Base-by-base conservation (phyloP, 37 sponge, comb jelly and placozoan species). In the Ianthella basta region DNA sequence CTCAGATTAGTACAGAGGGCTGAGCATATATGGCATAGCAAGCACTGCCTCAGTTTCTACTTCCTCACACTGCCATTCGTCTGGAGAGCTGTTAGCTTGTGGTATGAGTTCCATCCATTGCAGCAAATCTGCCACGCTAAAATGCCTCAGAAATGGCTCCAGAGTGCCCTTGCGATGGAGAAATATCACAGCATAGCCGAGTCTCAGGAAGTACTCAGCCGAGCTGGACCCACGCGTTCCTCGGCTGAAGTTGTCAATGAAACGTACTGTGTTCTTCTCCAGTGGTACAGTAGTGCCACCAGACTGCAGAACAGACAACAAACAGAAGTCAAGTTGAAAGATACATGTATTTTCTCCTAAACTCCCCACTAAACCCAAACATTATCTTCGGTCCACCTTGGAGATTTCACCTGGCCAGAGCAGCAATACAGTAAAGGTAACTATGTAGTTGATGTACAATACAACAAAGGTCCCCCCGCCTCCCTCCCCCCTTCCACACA, bases 251-350 rank as follows among this genome's bases (percentile, higher is more conserved):
- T 99, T 99, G 56, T 99, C 97, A 23, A 99, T 80, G 60, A 86
- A 97, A 0, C 99, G 90, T 0, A 99, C 99, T 34, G 99, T 99
- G 84, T 95, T 93, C 60, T 63, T 87, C 84, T 99, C 99, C 54
- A 99, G 84, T 10, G 99, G 99, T 12, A 94, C 99, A 40, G 91
- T 91, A 32, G 99, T 99, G 25, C 99, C 99, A 14, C 99, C 99
- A 35, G 97, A 97, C 92, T 93, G 35, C 15, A 55, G 13, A 72
- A 5, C 44, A 39, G 3, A 6, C 27, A 29, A 29, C 24, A 37
- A 30, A 6, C 12, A 34, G 37, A 2, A 37, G 21, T 72, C 21
- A 36, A 34, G n/a, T n/a, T 67, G 27, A 67, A 67, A 25, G 13
- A 67, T 16, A 15, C 69, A 67, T 23, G 14, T 16, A 23, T 27